Percentiles rank a stretch among this genome's conserved stretches.
Conservation (phyloP, 2,888 invertebrate genomes). For the Amorpha juglandis region DNA sequence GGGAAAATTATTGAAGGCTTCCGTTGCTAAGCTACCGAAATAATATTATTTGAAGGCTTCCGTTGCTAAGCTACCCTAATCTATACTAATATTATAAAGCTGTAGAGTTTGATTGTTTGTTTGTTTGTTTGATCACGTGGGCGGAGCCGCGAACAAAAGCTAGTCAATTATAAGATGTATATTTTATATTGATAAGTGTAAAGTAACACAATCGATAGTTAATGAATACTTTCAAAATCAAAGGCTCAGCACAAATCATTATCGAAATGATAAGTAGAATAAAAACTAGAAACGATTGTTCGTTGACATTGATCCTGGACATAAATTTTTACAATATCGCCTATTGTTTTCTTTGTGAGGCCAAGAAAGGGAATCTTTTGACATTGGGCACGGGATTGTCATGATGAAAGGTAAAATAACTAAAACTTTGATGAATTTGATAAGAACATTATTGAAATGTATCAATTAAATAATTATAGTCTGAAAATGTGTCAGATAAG, state of each 20-base stretch:
- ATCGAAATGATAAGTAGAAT: slow-evolving; percentile 25
- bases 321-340: slow-evolving; percentile 60
- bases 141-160: too few species aligned
- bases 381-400: not conserved
- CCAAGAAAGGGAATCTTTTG: slow-evolving; percentile 30
- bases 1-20: too few species aligned
- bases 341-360: slow-evolving; percentile 57
- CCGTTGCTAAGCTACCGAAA: too few species aligned
- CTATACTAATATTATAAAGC: too few species aligned
- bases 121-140: too few species aligned
- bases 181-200: not conserved
- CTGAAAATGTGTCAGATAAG: too few species aligned
- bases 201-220: slow-evolving; percentile 20
- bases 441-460: not conserved
- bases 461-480: too few species aligned
- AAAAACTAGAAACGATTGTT: slow-evolving; percentile 47
- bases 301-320: slow-evolving; percentile 55
- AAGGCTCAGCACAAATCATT: slow-evolving; percentile 13
- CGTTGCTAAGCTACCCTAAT: too few species aligned
- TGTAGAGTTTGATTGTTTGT: too few species aligned
- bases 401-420: not conserved
- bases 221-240: slow-evolving; percentile 15
- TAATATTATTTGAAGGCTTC: too few species aligned
- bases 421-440: not conserved
- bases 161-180: too few species aligned